Conservation (phyloP, 1,140 invertebrate genomes). For the Cyphomyrmex costatus region DNA sequence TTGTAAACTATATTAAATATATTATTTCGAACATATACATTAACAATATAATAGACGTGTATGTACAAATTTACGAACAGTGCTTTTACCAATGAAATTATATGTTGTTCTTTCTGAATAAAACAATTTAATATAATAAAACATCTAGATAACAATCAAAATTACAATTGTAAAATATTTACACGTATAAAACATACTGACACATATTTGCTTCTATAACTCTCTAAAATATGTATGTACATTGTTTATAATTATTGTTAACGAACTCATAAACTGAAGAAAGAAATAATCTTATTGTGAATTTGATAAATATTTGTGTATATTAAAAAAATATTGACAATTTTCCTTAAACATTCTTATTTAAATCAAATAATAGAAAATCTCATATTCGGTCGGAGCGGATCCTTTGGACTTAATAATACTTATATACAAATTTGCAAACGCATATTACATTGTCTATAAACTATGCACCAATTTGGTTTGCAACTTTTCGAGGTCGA, state of each 20-base stretch:
- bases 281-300: not conserved
- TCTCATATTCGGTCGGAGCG: too few relatives aligned
- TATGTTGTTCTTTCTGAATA: not conserved
- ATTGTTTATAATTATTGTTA: slow-evolving; percentile 25
- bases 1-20: slow-evolving; percentile 31
- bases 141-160: not conserved
- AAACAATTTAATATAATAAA: not conserved
- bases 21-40: not conserved
- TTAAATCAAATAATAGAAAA: not conserved
- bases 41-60: not conserved
- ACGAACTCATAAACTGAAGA: not conserved
- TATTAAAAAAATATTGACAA: not conserved
- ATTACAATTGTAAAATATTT: not conserved
- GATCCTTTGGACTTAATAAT: too few relatives aligned
- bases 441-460: too few relatives aligned
- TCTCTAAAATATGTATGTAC: not conserved
- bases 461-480: too few relatives aligned
- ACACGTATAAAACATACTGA: not conserved
- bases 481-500: too few relatives aligned
- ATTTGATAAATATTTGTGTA: not conserved
- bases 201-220: not conserved
- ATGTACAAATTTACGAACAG: not conserved
- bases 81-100: not conserved
- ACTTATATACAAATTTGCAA: too few relatives aligned
- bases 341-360: slow-evolving; percentile 46